phyloP scores from a whole-genome alignment of 2,113 vertebrate species.

The Bubalus kerabau region DNA sequence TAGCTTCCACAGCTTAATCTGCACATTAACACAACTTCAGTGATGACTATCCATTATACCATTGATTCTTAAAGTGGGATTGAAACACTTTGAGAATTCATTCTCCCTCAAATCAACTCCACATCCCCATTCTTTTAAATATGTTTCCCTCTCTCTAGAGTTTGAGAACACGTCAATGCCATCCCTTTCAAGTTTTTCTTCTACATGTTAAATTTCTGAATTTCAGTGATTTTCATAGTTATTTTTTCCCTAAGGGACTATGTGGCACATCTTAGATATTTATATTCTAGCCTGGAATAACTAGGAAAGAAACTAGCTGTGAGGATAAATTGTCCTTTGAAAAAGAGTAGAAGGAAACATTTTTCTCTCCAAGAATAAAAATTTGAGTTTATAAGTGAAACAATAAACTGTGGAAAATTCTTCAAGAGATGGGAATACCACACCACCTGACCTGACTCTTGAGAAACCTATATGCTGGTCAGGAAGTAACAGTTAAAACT shows the following conservation, averaged over 20 bases:
- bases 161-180: not conserved
- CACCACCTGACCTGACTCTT: too few species aligned
- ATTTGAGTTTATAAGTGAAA: not conserved
- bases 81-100: not conserved
- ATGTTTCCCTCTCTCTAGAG: not conserved
- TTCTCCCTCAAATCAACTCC: not conserved
- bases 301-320: not conserved
- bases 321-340: not conserved
- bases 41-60: not conserved
- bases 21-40: not conserved
- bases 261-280: not conserved
- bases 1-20: not conserved
- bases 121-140: not conserved
- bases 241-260: not conserved
- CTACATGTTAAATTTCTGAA: not conserved
- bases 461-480: too few species aligned
- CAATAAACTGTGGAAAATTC: not conserved
- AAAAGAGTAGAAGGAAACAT: not conserved
- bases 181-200: not conserved
- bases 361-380: not conserved
- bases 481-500: too few species aligned
- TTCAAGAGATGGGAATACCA: too few species aligned
- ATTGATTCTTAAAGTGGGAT: not conserved
- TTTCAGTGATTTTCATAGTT: not conserved
- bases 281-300: not conserved